Base-by-base conservation (phyloP, 2,797 vertebrate species). In the Atherinosoma microstoma region DNA sequence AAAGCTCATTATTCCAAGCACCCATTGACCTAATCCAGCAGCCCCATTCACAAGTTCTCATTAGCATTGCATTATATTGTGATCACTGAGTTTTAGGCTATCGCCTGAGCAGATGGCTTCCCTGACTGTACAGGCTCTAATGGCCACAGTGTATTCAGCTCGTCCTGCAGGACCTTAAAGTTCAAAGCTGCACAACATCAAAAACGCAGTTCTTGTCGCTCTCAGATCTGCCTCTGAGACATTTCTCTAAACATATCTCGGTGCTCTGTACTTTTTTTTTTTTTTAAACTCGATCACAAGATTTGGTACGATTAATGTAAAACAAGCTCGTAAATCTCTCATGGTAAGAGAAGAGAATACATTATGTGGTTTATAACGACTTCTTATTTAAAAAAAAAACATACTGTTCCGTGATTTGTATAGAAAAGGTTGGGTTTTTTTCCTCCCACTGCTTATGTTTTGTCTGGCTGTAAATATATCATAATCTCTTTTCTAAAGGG, bases 1-100 rank as follows among this genome's bases (percentile, higher is more conserved):
- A 87, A 83, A 85, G 79, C 79, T 82, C 65, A 79, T 89, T 76
- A 71, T 80, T 73, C 24, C 64, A 64, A 87, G 84, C 74, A 64
- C 54, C 73, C 2, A 3, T 42, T 67, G 70, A 82, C 76, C 78
- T 61, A 58, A 71, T 72, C 75, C 64, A 4, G 3, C 57, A 11
- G 73, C 75, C 57, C 60, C 18, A 36, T 80, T 83, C 20, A 6
- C 69, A 38, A 75, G 76, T 58, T 71, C 58, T 87, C 73, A 79
- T 84, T 79, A 77, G 60, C 82, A 74, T 81, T 65, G 56, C 80
- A 74, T 84, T 68, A 64, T 62, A 65, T 69, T 83, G 79, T 54
- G 78, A 73, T 79, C 11, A 1, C 20, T 7, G 58, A 32, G 65
- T 78, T 79, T 54, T 47, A 36, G 36, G 75, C 38, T 30, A 54